Evolutionary conservation across 2,888 invertebrate genomes (phyloP), one percentile per base, ranked within the genome.

Genomic region (Hypomecis atomaria): DNA sequence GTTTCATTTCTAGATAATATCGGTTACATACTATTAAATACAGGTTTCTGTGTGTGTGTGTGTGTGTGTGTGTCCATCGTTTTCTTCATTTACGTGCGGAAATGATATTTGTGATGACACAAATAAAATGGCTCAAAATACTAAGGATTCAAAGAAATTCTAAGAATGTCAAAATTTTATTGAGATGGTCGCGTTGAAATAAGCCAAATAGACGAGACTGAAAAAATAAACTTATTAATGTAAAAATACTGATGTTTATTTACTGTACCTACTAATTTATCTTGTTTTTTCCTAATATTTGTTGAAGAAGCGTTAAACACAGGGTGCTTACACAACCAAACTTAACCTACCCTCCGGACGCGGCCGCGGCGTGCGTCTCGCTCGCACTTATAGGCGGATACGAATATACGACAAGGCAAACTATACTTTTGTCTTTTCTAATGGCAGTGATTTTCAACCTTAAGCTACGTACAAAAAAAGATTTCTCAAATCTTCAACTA

Each of bases 241-340:
- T 40, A 40, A n/a, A 8, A 6, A 4, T 34, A n/a, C 34, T 10
- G 8, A 10, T 48, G 1, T 48, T 5, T 50, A 36, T n/a, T 37
- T 50, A 5, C 23, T 23, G 23, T 23, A 23, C 23, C 23, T 23
- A 23, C 23, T 23, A 23, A 23, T 23, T 23, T 23, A 23, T 23
- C 23, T 23, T 23, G 23, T 23, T 54, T 5, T n/a, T 36, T 55
- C 48, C 44, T 42, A 62, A 58, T 33, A 59, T 42, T 59, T 59
- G 50, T 55, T 61, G 49, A 53, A 52, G 64, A 56, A 33, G 47
- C 69, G 49, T 44, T 61, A 61, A 67, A 81, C 88, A 85, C 88
- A 78, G 87, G 89, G 88, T 88, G 89, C 87, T 88, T 86, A 89
- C 89, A 77, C 71, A 79, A 80, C 85, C 86, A 80, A 78, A 82